These are phyloP conservation scores for Drosophila ficusphila DNA, from an alignment of 1,140 invertebrate genomes.

Conservation along the genomic window DNA sequence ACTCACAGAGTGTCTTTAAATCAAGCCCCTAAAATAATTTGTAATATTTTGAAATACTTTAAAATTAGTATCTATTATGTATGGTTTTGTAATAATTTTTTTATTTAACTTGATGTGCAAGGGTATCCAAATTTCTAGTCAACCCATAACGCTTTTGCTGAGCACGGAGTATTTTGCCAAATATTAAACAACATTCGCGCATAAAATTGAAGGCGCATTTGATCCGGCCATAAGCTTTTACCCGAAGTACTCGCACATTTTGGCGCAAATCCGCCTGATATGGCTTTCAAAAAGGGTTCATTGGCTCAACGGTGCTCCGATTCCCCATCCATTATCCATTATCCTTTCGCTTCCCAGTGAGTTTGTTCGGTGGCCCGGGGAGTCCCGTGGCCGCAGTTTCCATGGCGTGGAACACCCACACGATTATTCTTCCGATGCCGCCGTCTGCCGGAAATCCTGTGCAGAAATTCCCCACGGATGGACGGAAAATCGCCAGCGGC, in stretches of 20 bases:
- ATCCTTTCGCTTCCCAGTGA: not conserved
- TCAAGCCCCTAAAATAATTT: too few species aligned
- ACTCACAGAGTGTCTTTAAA: too few species aligned
- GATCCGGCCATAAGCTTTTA: conserved; percentile 47
- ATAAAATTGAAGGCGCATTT: conserved; percentile 53
- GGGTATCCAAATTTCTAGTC: not conserved
- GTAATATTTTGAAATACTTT: too few species aligned
- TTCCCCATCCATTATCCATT: not conserved
- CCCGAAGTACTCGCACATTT: conserved; percentile 39
- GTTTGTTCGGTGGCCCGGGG: not conserved
- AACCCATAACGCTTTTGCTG: conserved; percentile 1
- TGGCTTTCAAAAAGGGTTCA: conserved; percentile 43
- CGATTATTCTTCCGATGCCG: conserved; percentile 26
- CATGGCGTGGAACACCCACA: conserved; percentile 11
- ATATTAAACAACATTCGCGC: conserved; percentile 49
- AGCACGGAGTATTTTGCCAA: conserved; percentile 36
- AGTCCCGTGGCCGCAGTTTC: conserved; percentile 17
- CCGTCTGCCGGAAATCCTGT: conserved; percentile 18
- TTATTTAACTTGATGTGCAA: too few species aligned
- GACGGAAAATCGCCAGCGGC: conserved; percentile 36
- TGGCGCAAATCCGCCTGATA: conserved; percentile 38
- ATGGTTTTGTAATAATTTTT: too few species aligned
- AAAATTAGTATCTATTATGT: too few species aligned
- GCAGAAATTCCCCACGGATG: conserved; percentile 6
- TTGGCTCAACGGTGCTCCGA: conserved; percentile 17